Conservation (phyloP, 1,140 invertebrate species). For the Diabrotica undecimpunctata region DNA sequence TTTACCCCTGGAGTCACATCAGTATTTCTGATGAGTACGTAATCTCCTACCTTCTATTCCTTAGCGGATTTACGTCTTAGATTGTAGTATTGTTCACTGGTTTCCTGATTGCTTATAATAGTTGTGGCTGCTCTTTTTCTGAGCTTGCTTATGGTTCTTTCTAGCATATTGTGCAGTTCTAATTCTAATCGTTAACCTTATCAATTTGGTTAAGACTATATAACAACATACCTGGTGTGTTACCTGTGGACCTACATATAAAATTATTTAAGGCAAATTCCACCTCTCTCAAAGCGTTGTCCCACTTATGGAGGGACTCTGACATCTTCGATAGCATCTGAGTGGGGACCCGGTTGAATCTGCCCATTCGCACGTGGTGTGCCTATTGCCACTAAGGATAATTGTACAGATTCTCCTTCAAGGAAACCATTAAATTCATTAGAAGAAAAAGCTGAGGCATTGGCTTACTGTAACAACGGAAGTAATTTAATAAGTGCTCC, state of each 20-base stretch:
- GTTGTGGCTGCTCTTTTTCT: too few relatives aligned
- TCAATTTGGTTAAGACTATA: too few relatives aligned
- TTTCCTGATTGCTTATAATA: too few relatives aligned
- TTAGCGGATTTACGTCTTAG: too few relatives aligned
- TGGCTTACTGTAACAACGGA: conserved; percentile 23
- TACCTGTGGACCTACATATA: too few relatives aligned
- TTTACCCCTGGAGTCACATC: too few relatives aligned
- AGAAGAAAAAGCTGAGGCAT: conserved; percentile 23
- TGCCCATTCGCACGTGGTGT: conserved; percentile 31
- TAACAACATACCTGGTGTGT: conserved; percentile 23
- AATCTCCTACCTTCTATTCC: too few relatives aligned
- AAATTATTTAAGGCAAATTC: conserved; percentile 38
- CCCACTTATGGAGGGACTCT: conserved; percentile 26
- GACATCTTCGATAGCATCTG: conserved; percentile 28
- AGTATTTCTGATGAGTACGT: too few relatives aligned
- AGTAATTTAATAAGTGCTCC: conserved; percentile 26
- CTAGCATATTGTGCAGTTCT: too few relatives aligned
- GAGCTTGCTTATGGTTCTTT: too few relatives aligned
- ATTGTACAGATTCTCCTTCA: conserved; percentile 23
- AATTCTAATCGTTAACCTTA: too few relatives aligned
- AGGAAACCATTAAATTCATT: conserved; percentile 25
- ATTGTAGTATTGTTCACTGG: too few relatives aligned
- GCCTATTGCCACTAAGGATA: conserved; percentile 21
- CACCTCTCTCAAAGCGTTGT: conserved; percentile 23
- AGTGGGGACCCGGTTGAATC: conserved; percentile 30